These are phyloP conservation scores for Benitochromis conjunctus DNA, from an alignment of 2,113 vertebrate species.

Conservation along the genomic window DNA sequence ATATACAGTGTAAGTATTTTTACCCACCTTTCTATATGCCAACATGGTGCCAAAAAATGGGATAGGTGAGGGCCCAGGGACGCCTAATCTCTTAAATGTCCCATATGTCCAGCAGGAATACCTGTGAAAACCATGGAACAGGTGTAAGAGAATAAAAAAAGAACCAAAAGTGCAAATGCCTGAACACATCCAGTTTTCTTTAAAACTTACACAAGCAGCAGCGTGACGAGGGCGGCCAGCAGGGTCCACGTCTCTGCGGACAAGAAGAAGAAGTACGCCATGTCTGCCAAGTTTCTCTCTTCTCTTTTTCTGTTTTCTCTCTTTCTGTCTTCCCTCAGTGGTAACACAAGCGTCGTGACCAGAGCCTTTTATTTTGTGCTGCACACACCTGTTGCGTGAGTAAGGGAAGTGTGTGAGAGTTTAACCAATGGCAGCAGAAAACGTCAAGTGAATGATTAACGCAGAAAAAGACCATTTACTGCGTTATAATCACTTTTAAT, in stretches of 20 bases:
- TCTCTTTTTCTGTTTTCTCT: neutral
- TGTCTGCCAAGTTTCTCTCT: neutral
- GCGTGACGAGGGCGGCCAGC: slow-evolving; percentile 39
- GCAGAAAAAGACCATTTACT: neutral
- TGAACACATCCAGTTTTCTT: rapidly evolving
- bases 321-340: neutral
- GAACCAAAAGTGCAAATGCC: neutral
- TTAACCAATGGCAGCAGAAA: neutral
- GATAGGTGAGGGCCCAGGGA: slow-evolving; percentile 14
- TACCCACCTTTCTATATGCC: slow-evolving; percentile 46
- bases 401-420: slow-evolving; percentile 23
- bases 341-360: neutral
- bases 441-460: neutral
- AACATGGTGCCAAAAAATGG: slow-evolving; percentile 51
- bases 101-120: slow-evolving; percentile 57
- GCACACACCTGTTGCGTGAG: neutral
- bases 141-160: neutral
- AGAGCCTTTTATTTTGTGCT: neutral
- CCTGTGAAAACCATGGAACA: slow-evolving; percentile 8
- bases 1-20: neutral
- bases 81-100: slow-evolving; percentile 73
- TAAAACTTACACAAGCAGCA: slow-evolving; percentile 57
- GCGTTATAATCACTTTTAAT: rapidly evolving
- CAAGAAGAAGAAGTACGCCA: slow-evolving; percentile 38
- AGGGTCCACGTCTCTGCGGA: slow-evolving; percentile 65